Conservation (phyloP, 2,888 invertebrate genomes). For the Drosophila meridionalis region DNA sequence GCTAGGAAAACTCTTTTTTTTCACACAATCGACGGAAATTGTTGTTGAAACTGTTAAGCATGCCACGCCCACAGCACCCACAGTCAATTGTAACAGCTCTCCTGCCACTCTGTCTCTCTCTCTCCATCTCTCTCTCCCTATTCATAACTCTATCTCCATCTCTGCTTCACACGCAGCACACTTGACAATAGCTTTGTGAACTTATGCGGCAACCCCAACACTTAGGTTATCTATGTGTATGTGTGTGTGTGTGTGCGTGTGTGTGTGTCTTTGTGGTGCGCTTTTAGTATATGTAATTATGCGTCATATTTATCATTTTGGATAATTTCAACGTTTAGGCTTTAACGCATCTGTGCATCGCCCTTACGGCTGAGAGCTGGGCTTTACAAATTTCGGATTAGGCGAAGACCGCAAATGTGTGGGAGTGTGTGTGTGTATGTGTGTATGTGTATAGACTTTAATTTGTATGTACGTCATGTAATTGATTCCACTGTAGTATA, state of each 20-base stretch:
- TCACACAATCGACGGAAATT: conserved; percentile 69
- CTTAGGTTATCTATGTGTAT: conserved; percentile 6
- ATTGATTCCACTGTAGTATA: conserved; percentile 25
- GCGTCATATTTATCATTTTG: conserved; percentile 60
- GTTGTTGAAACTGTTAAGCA: conserved; percentile 48
- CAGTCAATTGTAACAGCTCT: conserved; percentile 12
- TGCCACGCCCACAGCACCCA: conserved; percentile 1
- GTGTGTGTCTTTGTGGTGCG: conserved; percentile 37
- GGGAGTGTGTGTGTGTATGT: conserved; percentile 13
- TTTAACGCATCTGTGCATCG: conserved; percentile 39
- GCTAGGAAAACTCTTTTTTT: conserved; percentile 28
- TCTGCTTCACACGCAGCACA: conserved; percentile 28
- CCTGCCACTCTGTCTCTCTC: neutral
- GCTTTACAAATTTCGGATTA: conserved; percentile 33
- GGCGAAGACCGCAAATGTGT: conserved; percentile 44
- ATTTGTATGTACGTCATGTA: conserved; percentile 24
- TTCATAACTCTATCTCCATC: conserved; percentile 2
- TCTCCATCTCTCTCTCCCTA: neutral
- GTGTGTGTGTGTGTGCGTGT: conserved; percentile 8
- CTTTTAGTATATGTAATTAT: conserved; percentile 65
- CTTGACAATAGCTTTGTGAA: conserved; percentile 20
- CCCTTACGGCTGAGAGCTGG: neutral
- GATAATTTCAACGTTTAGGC: conserved; percentile 48
- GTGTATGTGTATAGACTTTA: conserved; percentile 5
- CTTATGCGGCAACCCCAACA: conserved; percentile 7